phyloP scores from a whole-genome alignment of 2,888 invertebrate species.

The Cataglyphis altisquamis region DNA sequence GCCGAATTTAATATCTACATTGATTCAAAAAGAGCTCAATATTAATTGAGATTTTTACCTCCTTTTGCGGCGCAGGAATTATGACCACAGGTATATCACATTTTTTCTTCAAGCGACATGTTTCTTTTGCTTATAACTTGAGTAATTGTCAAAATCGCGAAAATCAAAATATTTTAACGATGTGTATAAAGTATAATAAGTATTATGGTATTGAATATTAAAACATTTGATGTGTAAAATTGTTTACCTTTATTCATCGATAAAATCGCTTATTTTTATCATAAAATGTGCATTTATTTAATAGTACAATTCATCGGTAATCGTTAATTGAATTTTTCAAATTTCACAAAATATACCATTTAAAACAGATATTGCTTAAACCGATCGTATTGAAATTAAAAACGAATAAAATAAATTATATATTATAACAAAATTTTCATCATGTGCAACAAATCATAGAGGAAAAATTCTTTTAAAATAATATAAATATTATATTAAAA shows the following conservation, averaged over 20 bases:
- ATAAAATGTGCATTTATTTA: background rate
- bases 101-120: constrained; percentile 41
- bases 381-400: background rate
- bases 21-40: constrained; percentile 48
- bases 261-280: background rate
- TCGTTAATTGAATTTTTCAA: background rate
- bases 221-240: background rate
- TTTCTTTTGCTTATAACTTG: constrained; percentile 1
- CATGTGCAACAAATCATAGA: background rate
- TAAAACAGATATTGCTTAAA: background rate
- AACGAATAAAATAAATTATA: background rate
- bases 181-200: background rate
- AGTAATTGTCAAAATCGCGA: background rate
- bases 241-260: background rate
- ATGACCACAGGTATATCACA: constrained; percentile 81
- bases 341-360: background rate
- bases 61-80: constrained; percentile 82
- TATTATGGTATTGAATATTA: background rate
- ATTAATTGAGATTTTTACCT: constrained; percentile 81
- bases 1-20: constrained; percentile 32
- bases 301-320: background rate
- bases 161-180: background rate
- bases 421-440: background rate
- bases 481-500: background rate
- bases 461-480: background rate